These are phyloP conservation scores for Leptobrachium ailaonicum DNA, from an alignment of 2,113 vertebrate genomes.

Conservation along the genomic window DNA sequence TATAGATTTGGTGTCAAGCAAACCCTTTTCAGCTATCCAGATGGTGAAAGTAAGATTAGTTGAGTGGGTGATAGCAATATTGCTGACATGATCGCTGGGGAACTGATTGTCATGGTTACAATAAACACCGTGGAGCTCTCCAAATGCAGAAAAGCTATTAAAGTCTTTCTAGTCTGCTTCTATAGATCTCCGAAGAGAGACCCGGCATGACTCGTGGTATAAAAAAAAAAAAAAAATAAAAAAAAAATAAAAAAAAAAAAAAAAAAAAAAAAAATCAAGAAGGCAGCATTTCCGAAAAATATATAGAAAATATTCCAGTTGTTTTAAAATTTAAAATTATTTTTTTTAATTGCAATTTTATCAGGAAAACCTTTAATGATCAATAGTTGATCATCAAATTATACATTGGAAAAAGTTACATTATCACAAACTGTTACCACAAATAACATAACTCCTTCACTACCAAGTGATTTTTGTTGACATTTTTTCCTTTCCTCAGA, in stretches of 20 bases:
- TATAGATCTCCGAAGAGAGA: background rate
- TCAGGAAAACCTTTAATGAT: too few relatives aligned
- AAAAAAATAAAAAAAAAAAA: background rate
- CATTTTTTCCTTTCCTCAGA: too few relatives aligned
- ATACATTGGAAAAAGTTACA: too few relatives aligned
- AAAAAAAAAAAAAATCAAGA: constrained; percentile 4
- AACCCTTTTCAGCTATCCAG: constrained; percentile 24
- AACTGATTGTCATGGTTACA: constrained; percentile 20
- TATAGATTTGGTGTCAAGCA: constrained; percentile 38
- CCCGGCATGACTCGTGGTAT: background rate
- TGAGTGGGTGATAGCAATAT: constrained; percentile 28
- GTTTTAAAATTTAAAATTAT: too few relatives aligned
- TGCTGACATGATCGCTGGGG: constrained; percentile 32
- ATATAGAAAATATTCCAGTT: too few relatives aligned
- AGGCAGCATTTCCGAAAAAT: background rate
- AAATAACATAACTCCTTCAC: too few relatives aligned
- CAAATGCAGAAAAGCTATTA: background rate
- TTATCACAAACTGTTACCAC: too few relatives aligned
- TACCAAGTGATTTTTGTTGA: too few relatives aligned
- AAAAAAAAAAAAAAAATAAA: constrained; percentile 1
- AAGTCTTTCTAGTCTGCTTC: background rate
- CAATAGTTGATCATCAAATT: too few relatives aligned
- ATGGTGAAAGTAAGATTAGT: constrained; percentile 35
- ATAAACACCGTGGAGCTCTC: background rate
- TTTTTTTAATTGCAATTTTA: too few relatives aligned